These are phyloP conservation scores for Syrphus vitripennis DNA, from an alignment of 2,888 invertebrate species.

Conservation along the genomic window DNA sequence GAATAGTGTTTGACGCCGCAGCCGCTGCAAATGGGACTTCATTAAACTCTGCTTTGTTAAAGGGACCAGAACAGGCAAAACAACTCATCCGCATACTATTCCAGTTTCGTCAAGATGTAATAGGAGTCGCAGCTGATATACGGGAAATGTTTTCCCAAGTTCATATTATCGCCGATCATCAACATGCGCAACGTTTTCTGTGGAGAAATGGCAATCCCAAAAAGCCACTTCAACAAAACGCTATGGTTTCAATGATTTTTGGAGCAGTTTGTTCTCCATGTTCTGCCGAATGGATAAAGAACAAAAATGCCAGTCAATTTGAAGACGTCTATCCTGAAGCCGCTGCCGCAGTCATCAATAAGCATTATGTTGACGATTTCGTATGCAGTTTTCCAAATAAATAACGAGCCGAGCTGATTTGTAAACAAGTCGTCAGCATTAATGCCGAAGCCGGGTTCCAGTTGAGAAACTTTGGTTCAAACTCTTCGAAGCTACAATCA, in stretches of 20 bases:
- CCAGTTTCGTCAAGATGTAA: neutral
- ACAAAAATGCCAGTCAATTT: neutral
- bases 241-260: no score
- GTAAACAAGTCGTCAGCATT: neutral
- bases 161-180: neutral
- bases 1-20: constrained; percentile 76
- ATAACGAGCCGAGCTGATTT: neutral
- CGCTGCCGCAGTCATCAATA: neutral
- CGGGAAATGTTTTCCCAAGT: no score
- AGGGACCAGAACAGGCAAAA: neutral
- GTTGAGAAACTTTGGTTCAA: no score
- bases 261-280: neutral
- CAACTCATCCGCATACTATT: neutral
- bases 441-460: neutral
- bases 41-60: neutral
- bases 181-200: neutral
- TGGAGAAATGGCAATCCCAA: neutral
- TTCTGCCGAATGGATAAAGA: neutral
- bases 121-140: neutral
- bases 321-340: neutral
- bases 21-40: constrained; percentile 52
- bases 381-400: neutral
- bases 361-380: neutral
- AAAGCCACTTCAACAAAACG: neutral
- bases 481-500: neutral